Conservation (phyloP, 2,797 vertebrate species). For the Pteronotus mesoamericanus region DNA sequence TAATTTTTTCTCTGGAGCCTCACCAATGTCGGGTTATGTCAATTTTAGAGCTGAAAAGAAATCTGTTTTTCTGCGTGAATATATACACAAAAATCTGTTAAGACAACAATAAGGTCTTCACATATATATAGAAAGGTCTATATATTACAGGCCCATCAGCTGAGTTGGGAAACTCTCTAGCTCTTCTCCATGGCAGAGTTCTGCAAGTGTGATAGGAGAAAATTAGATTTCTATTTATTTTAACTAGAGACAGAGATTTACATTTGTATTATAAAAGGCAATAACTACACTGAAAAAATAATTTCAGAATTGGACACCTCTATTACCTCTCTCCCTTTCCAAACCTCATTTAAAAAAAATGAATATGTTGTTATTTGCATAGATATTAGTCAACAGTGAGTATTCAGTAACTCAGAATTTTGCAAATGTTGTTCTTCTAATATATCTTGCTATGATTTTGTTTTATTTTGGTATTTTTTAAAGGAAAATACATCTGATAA, state of each 20-base stretch:
- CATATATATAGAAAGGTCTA: background rate
- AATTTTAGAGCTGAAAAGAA: background rate
- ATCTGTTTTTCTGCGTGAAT: too few relatives aligned
- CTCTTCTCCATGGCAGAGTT: background rate
- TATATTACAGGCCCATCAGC: background rate
- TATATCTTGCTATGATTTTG: slow-evolving; percentile 1
- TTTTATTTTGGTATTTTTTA: slow-evolving; percentile 25
- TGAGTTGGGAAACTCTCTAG: background rate
- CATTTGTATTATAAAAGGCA: background rate
- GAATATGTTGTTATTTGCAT: background rate
- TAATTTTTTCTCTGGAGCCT: background rate
- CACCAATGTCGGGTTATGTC: background rate
- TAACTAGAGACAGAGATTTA: background rate
- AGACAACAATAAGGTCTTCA: background rate
- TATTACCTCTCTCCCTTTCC: background rate
- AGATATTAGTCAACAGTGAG: background rate
- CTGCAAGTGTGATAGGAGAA: background rate
- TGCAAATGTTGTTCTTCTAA: slow-evolving; percentile 13
- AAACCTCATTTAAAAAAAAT: background rate
- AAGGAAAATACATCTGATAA: slow-evolving; percentile 42
- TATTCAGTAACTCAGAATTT: slow-evolving; percentile 12
- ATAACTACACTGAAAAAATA: background rate
- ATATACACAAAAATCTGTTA: too few relatives aligned
- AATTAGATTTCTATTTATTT: slow-evolving; percentile 5
- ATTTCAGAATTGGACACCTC: background rate